Evolutionary conservation across 1,140 invertebrate genomes (phyloP).

Genomic region (Bombus pyrosoma): DNA sequence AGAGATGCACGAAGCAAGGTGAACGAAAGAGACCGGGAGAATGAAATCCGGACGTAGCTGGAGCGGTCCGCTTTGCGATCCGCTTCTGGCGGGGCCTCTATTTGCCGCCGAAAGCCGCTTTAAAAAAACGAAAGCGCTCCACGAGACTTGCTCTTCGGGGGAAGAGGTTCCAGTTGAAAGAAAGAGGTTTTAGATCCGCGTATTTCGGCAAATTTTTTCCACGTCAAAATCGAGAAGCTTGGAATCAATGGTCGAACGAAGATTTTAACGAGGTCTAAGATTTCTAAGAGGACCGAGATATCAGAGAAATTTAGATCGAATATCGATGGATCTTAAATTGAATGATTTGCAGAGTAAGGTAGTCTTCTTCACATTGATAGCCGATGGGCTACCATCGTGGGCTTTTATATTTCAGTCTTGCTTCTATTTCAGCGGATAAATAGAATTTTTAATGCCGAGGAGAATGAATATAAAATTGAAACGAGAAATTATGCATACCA

Average conservation of each 20-base stretch:
- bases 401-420: too few species aligned
- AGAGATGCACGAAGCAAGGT: conserved; percentile 8
- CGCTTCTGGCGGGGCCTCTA: background rate
- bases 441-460: too few species aligned
- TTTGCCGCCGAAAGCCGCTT: conserved; percentile 10
- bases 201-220: background rate
- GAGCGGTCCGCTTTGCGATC: background rate
- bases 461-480: too few species aligned
- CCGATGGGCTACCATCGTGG: too few species aligned
- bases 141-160: background rate
- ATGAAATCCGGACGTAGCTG: conserved; percentile 48
- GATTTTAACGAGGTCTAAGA: too few species aligned
- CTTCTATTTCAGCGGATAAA: too few species aligned
- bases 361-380: background rate
- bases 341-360: background rate
- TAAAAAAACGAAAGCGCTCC: conserved; percentile 8
- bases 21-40: conserved; percentile 47
- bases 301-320: background rate
- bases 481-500: too few species aligned
- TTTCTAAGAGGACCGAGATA: too few species aligned
- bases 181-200: background rate
- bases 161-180: background rate
- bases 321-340: background rate
- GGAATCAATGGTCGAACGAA: background rate
- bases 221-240: background rate